Conservation (phyloP, 2,888 invertebrate genomes). For the Drosophila birchii region DNA sequence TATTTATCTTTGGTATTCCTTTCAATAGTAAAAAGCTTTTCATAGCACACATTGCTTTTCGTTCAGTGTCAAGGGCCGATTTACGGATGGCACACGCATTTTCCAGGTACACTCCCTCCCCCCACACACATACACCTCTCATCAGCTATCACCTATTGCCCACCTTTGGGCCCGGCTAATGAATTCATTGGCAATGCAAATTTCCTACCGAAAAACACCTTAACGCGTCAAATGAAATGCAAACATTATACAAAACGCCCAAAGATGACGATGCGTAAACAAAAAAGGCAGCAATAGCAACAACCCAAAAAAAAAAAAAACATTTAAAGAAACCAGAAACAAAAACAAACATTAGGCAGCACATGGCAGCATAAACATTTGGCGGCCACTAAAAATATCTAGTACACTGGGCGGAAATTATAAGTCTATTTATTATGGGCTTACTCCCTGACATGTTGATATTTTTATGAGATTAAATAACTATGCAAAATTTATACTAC, state of each 20-base stretch:
- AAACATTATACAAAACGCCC: slow-evolving; percentile 65
- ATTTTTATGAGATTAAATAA: not conserved
- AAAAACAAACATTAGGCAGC: slow-evolving; percentile 44
- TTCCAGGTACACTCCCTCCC: not conserved
- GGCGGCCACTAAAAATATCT: slow-evolving; percentile 39
- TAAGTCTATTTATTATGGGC: not conserved
- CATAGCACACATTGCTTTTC: not conserved
- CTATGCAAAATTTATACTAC: not conserved
- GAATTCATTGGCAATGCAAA: slow-evolving; percentile 77
- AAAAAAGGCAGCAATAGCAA: slow-evolving; percentile 30
- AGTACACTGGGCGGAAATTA: slow-evolving; percentile 16
- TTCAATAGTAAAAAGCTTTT: slow-evolving; percentile 16
- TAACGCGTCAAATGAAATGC: slow-evolving; percentile 69
- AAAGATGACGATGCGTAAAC: slow-evolving; percentile 72
- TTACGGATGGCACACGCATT: slow-evolving; percentile 5
- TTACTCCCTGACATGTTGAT: not conserved
- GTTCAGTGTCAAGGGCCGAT: slow-evolving; percentile 22
- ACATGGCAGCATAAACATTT: slow-evolving; percentile 72
- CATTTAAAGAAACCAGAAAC: slow-evolving; percentile 16
- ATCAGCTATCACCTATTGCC: not conserved
- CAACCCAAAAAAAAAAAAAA: slow-evolving; percentile 29
- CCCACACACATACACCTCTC: slow-evolving; percentile 9
- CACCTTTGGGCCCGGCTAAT: slow-evolving; percentile 34
- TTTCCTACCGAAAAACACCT: slow-evolving; percentile 60
- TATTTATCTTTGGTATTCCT: slow-evolving; percentile 1